Conservation (phyloP, 2,888 invertebrate species). For the Ephialtes manifestator region DNA sequence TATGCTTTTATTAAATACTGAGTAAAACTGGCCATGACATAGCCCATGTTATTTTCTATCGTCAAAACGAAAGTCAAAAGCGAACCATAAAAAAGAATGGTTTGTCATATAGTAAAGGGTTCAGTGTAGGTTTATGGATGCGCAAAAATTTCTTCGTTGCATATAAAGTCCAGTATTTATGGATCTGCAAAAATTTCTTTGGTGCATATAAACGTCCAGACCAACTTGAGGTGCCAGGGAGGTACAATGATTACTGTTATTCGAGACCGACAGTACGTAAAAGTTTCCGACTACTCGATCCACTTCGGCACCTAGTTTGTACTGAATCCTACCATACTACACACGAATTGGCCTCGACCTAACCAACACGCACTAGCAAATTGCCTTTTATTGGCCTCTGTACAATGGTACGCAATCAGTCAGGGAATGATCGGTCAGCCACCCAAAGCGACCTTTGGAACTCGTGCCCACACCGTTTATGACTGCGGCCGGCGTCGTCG, state of each 20-base stretch:
- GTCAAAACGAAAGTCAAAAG: too few relatives aligned
- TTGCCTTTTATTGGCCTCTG: conserved; percentile 15
- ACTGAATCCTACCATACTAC: background rate
- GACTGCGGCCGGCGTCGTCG: conserved; percentile 24
- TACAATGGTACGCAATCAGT: conserved; percentile 4
- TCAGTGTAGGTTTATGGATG: background rate
- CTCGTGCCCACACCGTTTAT: conserved; percentile 66
- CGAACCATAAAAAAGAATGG: background rate
- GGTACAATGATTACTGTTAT: conserved; percentile 33
- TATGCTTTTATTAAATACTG: too few relatives aligned
- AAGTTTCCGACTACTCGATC: conserved; percentile 16
- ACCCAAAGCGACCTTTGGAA: conserved; percentile 41
- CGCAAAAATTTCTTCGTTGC: background rate
- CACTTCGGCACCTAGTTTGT: background rate
- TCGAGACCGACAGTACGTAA: conserved; percentile 12
- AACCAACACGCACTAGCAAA: background rate
- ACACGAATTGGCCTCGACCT: background rate
- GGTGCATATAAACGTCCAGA: background rate
- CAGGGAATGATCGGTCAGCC: conserved; percentile 43
- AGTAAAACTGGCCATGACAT: too few relatives aligned
- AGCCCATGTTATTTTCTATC: too few relatives aligned
- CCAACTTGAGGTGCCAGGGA: conserved; percentile 33
- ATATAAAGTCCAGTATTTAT: background rate
- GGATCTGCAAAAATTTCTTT: background rate
- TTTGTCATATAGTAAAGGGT: background rate